phyloP scores from a whole-genome alignment of 1,140 invertebrate species.

The Pseudobourletiella spinata region DNA sequence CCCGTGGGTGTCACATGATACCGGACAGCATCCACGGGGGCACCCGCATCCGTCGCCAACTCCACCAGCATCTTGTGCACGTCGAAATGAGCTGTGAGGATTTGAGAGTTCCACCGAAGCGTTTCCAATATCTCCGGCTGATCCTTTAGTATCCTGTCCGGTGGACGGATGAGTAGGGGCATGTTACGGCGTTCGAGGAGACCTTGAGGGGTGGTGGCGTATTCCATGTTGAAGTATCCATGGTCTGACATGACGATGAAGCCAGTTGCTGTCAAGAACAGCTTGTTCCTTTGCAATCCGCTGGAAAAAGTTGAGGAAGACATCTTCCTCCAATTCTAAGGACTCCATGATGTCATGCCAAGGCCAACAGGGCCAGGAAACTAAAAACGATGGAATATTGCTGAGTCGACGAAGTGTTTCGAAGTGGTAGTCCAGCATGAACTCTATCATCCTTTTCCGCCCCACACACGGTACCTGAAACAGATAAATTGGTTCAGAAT shows the following conservation, averaged over 20 bases:
- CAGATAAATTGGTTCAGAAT: too few relatives aligned
- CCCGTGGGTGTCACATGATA: neutral
- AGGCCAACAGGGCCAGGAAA: constrained; percentile 10
- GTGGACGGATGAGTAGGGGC: constrained; percentile 8
- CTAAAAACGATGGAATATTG: neutral
- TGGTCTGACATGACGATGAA: constrained; percentile 13
- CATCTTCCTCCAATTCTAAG: neutral
- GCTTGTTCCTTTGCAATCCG: neutral
- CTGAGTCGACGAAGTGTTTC: neutral
- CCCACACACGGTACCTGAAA: too few relatives aligned
- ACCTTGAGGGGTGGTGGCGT: constrained; percentile 1
- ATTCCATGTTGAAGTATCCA: neutral
- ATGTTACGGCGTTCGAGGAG: constrained; percentile 6
- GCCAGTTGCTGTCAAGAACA: constrained; percentile 9
- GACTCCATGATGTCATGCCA: constrained; percentile 1
- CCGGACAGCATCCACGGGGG: neutral
- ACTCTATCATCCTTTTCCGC: neutral
- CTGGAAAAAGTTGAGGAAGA: constrained; percentile 2
- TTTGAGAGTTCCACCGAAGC: neutral
- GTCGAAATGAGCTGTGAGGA: constrained; percentile 3
- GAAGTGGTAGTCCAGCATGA: constrained; percentile 10
- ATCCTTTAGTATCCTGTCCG: neutral
- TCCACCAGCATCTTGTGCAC: neutral
- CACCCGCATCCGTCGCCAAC: neutral
- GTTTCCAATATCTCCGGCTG: neutral